Percentiles rank a stretch among this genome's conserved stretches.
phyloP scores from a whole-genome alignment of 2,113 vertebrate species.

The Psilopsiagon aymara region DNA sequence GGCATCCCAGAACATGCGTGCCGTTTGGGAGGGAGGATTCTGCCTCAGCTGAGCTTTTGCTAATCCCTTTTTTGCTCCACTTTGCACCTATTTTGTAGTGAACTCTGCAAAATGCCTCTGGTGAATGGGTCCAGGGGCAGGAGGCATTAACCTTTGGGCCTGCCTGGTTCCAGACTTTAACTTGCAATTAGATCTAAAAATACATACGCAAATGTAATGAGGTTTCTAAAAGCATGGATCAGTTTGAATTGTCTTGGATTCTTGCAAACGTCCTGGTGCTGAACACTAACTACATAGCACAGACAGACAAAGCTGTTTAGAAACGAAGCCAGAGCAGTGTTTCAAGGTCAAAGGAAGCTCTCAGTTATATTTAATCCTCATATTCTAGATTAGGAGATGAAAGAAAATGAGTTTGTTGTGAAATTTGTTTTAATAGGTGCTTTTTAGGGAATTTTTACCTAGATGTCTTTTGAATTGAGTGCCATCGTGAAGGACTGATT shows the following conservation, averaged over 20 bases:
- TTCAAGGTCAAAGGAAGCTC: constrained; percentile 27
- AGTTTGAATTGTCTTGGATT: neutral
- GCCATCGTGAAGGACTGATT: neutral
- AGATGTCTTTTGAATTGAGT: neutral
- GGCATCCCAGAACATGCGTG: neutral
- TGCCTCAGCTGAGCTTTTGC: neutral
- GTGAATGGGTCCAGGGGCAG: neutral
- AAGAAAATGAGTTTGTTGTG: constrained; percentile 35
- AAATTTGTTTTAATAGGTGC: constrained; percentile 37
- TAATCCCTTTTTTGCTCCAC: neutral
- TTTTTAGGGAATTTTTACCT: constrained; percentile 42
- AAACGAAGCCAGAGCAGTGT: neutral
- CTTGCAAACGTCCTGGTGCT: constrained; percentile 21
- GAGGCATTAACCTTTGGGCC: neutral
- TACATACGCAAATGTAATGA: neutral
- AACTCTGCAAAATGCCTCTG: neutral
- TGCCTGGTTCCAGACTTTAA: neutral
- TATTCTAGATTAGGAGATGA: constrained; percentile 28
- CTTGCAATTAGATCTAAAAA: neutral
- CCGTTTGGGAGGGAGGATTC: constrained; percentile 20
- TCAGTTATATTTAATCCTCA: neutral
- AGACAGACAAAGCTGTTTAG: neutral
- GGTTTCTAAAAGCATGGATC: neutral
- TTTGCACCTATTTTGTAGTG: neutral
- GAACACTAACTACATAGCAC: neutral